Base-by-base conservation (phyloP, 2,797 vertebrate genomes). In the Spheniscus humboldti region DNA sequence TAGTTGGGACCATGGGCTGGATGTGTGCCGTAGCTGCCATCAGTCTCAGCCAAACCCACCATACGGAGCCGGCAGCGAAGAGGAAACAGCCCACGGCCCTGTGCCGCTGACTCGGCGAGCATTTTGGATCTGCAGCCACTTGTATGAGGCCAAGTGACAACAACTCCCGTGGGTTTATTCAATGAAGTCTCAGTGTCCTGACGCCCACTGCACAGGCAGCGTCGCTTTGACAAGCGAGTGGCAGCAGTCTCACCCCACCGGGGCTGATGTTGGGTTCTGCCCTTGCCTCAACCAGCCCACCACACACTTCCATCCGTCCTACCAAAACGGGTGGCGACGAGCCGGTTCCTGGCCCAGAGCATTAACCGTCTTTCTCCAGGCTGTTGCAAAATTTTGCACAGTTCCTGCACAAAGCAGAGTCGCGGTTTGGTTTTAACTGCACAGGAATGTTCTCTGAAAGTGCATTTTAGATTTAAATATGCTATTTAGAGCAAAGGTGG, bases 41-140 rank as follows among this genome's bases (percentile, higher is more conserved):
- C 33, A 9, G 9, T 5, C n/a, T 15, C 25, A 3, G 27, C 48
- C 50, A 74, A 62, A 35, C n/a, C 62, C 43, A 39, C 15, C 5
- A 1, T 64, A 14, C 1, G 1, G 79, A 27, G 15, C 48, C 3
- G 3, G 55, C 13, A 16, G 52, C 6, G 1, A 13, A n/a, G 48
- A 62, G 48, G 28, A 17, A 17, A 22, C 56, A 7, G 9, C 72
- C 50, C 66, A 5, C 2, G 4, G 30, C 25, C 11, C 24, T 1
- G 24, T 4, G 28, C 52, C 10, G 5, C 48, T 31, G 41, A 6
- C 33, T 7, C 3, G 2, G 24, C 1, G 3, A 16, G 13, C 3
- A 2, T 24, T 52, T 31, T 0, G 45, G 52, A 18, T 12, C 37
- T 4, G n/a, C 41, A 30, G n/a, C 55, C 33, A 2, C 75, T 5